Evolutionary conservation across 2,797 vertebrate genomes (phyloP), one percentile per base, ranked within the genome.

Genomic region (Molothrus aeneus): DNA sequence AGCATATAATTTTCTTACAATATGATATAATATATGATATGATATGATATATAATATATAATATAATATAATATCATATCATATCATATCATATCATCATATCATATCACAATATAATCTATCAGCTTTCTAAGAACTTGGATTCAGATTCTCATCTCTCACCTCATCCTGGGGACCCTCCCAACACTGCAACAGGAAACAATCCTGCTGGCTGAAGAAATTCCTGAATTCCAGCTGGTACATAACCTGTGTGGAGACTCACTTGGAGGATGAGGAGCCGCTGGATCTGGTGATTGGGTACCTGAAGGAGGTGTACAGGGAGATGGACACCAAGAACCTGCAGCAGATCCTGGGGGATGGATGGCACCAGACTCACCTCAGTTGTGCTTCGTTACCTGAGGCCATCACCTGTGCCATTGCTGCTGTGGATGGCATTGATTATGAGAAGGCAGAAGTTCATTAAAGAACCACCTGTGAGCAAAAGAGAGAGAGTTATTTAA

Each of bases 361-460:
- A 99, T 43, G 95, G 74, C 28, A 97, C 98, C 50, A 97, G 98
- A 11, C 98, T 99, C 88, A 98, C 99, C 81, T 95, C 99, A 5
- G 98, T 99, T 42, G 99, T 99, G 77, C 98, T 13, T 19, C 99
- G 26, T 95, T 99, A 64, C 99, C 99, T 9, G 99, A 99, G 99
- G 99, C 99, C 48, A 98, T 99, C 91, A 99, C 99, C 81, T 98
- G 98, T 80, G 99, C 99, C 5, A 99, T 99, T 92, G 98, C 99
- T 88, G 98, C 98, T 6, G 98, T 99, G 93, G 98, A 99, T 84
- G 97, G 98, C 16, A 97, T 99, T 10, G 98, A 99, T 13, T 97
- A 99, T 61, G 94, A 98, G 95, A 97, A 98, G 87, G 99, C 99
- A 26, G 98, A 99, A 99, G 73, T 99, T 98, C 94, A 97, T 98